phyloP scores from a whole-genome alignment of 2,113 vertebrate genomes.

The Phoxinus phoxinus region DNA sequence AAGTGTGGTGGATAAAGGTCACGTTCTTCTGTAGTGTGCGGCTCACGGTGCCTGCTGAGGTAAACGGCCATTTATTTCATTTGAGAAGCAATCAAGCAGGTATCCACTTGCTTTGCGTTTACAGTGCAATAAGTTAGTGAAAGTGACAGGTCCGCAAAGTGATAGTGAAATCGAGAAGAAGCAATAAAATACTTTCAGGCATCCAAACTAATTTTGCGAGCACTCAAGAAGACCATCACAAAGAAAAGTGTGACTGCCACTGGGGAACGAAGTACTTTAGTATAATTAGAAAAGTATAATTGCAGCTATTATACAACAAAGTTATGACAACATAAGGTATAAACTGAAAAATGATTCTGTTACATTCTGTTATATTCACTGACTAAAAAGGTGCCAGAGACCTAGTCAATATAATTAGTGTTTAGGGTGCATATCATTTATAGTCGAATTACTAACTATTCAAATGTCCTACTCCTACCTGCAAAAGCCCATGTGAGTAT shows the following conservation, averaged over 20 bases:
- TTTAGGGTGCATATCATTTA: neutral
- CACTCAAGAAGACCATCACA: neutral
- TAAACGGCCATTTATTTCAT: neutral
- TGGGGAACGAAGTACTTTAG: neutral
- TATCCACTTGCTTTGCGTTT: neutral
- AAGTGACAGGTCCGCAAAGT: neutral
- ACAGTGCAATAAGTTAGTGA: neutral
- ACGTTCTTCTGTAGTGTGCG: neutral
- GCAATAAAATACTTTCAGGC: neutral
- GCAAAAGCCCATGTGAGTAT: neutral
- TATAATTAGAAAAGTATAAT: conserved; percentile 10
- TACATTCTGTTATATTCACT: neutral
- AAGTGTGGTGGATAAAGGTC: conserved; percentile 39
- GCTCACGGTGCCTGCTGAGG: neutral
- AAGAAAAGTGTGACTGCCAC: neutral
- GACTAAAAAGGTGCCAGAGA: neutral
- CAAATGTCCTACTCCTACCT: neutral
- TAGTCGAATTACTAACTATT: neutral
- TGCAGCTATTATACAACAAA: neutral
- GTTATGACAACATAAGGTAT: neutral
- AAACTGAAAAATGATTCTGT: neutral
- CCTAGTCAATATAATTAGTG: neutral
- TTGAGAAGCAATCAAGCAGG: neutral
- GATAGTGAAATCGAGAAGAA: neutral
- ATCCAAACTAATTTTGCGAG: neutral